Evolutionary conservation across 2,113 vertebrate genomes (phyloP).

Genomic region (Enhydra lutris): DNA sequence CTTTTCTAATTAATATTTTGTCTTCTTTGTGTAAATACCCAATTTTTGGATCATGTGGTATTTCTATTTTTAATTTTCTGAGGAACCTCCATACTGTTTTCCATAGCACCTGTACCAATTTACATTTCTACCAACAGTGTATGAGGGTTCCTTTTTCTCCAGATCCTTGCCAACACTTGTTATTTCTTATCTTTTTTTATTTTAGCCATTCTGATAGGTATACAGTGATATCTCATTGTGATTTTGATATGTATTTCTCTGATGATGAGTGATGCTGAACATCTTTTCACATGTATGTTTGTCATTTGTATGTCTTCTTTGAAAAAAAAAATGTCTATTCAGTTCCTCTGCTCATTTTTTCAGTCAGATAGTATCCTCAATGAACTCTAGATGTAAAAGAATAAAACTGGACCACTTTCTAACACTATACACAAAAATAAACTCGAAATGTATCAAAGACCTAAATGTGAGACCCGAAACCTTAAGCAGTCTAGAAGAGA

Average conservation of each 20-base stretch:
- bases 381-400: background rate
- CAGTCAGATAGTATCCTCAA: background rate
- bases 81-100: background rate
- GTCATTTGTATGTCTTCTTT: background rate
- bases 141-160: background rate
- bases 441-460: background rate
- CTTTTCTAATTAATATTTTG: background rate
- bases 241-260: background rate
- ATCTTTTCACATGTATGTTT: background rate
- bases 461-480: background rate
- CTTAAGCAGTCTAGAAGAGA: background rate
- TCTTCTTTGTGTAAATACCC: background rate
- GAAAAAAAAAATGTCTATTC: background rate
- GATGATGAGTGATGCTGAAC: background rate
- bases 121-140: background rate
- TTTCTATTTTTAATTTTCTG: background rate
- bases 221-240: background rate
- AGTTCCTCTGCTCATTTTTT: background rate
- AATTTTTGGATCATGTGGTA: background rate
- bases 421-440: background rate
- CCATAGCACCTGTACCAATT: background rate
- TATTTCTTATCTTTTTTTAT: background rate
- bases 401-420: background rate
- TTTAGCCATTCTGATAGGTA: background rate
- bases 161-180: background rate